These are phyloP conservation scores for Plagodis pulveraria DNA, from an alignment of 2,888 invertebrate genomes.

Conservation along the genomic window DNA sequence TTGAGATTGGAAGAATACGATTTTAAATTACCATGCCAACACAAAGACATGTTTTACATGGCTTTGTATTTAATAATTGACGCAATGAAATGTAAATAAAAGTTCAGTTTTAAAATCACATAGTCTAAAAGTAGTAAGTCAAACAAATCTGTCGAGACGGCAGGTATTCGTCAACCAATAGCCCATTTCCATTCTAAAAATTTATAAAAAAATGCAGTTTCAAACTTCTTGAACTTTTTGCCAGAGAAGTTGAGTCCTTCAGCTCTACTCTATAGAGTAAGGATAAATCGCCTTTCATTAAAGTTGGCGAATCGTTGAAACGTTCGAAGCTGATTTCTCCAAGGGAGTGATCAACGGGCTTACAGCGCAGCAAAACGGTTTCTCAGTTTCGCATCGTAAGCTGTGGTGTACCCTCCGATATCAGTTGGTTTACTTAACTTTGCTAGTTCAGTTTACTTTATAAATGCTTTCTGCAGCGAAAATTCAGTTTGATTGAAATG, in stretches of 20 bases:
- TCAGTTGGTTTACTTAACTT: not conserved
- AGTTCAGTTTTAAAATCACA: too few species aligned
- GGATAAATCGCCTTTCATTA: constrained; percentile 39
- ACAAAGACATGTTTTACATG: too few species aligned
- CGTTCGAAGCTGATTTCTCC: constrained; percentile 35
- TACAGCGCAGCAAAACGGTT: constrained; percentile 22
- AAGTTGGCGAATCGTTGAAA: constrained; percentile 11
- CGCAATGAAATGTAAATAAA: too few species aligned
- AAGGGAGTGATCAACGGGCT: constrained; percentile 31
- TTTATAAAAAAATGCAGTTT: constrained; percentile 25
- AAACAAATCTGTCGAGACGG: not conserved
- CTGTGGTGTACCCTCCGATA: constrained; percentile 1
- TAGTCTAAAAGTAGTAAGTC: too few species aligned
- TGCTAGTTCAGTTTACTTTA: not conserved
- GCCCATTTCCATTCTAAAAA: constrained; percentile 1
- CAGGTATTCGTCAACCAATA: not conserved
- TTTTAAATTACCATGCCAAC: too few species aligned
- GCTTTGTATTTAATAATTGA: too few species aligned
- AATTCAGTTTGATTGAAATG: too few species aligned
- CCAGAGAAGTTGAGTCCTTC: constrained; percentile 25
- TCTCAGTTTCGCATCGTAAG: constrained; percentile 21
- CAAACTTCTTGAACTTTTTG: constrained; percentile 30
- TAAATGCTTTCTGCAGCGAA: too few species aligned
- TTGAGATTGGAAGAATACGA: too few species aligned
- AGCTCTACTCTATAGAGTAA: constrained; percentile 32